Conservation (phyloP, 2,113 vertebrate species). For the Bos indicus region DNA sequence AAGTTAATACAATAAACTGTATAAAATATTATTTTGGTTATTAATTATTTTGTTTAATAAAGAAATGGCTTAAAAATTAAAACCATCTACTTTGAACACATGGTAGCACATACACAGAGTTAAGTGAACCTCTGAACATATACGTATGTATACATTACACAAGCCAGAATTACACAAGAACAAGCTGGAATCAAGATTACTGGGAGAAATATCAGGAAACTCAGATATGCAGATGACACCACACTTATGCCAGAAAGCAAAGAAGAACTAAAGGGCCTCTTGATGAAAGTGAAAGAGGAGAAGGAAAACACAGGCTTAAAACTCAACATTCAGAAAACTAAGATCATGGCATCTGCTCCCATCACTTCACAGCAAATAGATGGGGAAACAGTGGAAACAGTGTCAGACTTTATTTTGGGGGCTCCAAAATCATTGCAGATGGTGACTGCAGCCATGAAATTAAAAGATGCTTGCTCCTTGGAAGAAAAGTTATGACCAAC, state of each 20-base stretch:
- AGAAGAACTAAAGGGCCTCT: neutral
- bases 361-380: neutral
- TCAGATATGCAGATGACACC: neutral
- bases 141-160: neutral
- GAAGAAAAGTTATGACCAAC: neutral
- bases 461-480: neutral
- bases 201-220: neutral
- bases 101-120: neutral
- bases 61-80: neutral
- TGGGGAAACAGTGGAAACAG: neutral
- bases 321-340: neutral
- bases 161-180: neutral
- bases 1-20: neutral
- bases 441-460: neutral
- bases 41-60: neutral
- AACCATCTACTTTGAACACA: neutral
- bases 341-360: neutral
- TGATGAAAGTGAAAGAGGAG: neutral
- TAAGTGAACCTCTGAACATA: neutral
- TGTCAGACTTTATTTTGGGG: neutral
- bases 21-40: neutral
- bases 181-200: neutral
- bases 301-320: neutral
- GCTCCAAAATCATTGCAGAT: neutral
- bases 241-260: neutral